A percentile compares a stretch with the other conserved stretches of the same genome.
Evolutionary conservation across 1,140 invertebrate species (phyloP).

Genomic region (Musca vetustissima): DNA sequence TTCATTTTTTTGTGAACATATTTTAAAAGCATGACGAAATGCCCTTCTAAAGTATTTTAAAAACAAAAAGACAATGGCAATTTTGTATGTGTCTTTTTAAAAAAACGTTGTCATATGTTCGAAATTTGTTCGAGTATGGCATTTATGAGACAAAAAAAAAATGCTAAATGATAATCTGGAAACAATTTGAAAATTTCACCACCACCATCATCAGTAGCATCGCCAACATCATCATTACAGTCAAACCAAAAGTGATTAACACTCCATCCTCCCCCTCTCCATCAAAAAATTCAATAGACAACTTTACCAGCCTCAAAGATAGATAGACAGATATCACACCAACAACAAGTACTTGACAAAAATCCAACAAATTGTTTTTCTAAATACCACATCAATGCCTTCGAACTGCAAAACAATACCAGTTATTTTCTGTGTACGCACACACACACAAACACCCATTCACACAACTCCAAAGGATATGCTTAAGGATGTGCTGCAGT

Average conservation of each 20-base stretch:
- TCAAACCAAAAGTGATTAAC: neutral
- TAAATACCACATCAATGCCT: constrained; percentile 19
- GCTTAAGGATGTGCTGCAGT: neutral
- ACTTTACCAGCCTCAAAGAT: too few species aligned
- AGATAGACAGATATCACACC: too few species aligned
- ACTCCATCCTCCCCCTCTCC: too few species aligned
- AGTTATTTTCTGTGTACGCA: too few species aligned
- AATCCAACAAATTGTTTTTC: constrained; percentile 25
- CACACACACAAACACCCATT: too few species aligned
- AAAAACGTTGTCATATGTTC: constrained; percentile 50
- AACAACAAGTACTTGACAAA: constrained; percentile 3
- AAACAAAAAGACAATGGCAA: constrained; percentile 13
- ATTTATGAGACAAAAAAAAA: neutral
- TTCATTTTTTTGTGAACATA: constrained; percentile 48
- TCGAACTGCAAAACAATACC: neutral
- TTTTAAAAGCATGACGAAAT: constrained; percentile 41
- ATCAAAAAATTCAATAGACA: too few species aligned
- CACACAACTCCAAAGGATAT: too few species aligned
- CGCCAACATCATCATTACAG: neutral
- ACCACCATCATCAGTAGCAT: neutral
- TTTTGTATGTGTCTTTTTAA: constrained; percentile 25
- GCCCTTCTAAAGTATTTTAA: constrained; percentile 3
- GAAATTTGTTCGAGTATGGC: constrained; percentile 30
- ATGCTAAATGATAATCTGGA: constrained; percentile 13
- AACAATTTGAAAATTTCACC: constrained; percentile 4